Percentiles rank a stretch among this genome's conserved stretches.
phyloP scores from a whole-genome alignment of 30 jellyfish, hydroid and myxozoan species.

The Turritopsis dohrnii region DNA sequence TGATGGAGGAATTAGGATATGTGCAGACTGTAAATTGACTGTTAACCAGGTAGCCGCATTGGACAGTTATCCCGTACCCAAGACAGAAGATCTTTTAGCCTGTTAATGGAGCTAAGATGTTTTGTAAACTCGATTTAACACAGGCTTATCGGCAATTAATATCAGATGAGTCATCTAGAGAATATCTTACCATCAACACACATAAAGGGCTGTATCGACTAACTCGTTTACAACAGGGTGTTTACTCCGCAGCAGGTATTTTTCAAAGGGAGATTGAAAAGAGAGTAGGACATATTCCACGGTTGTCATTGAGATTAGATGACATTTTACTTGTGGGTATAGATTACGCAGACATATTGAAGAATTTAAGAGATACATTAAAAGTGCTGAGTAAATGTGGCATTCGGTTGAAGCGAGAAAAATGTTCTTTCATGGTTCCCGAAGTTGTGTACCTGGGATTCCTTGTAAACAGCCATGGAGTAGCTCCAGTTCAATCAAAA shows the following conservation, averaged over 20 bases:
- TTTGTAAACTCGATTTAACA: constrained; percentile 47
- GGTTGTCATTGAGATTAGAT: constrained; percentile 32
- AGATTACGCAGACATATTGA: constrained; percentile 8
- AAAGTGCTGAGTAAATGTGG: constrained; percentile 18
- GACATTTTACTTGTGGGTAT: constrained; percentile 22
- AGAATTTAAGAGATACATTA: background rate
- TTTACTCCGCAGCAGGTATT: constrained; percentile 31
- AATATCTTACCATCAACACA: too few relatives aligned
- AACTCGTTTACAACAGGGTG: constrained; percentile 31
- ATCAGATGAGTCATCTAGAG: constrained; percentile 33
- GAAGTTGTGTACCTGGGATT: too few relatives aligned
- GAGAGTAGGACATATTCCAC: constrained; percentile 34
- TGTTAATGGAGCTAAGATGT: constrained; percentile 40
- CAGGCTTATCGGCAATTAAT: constrained; percentile 37
- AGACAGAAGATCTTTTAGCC: constrained; percentile 31
- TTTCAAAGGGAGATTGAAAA: constrained; percentile 32
- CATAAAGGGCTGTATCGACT: too few relatives aligned
- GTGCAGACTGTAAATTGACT: too few relatives aligned
- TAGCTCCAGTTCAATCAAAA: constrained; percentile 33
- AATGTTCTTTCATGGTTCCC: constrained; percentile 45
- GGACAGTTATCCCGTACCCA: too few relatives aligned
- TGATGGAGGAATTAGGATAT: too few relatives aligned
- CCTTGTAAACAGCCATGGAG: constrained; percentile 27
- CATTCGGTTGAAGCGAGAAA: constrained; percentile 35
- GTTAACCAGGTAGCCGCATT: too few relatives aligned